phyloP scores from a whole-genome alignment of 2,888 invertebrate genomes.

The Erpobdella octoculata region DNA sequence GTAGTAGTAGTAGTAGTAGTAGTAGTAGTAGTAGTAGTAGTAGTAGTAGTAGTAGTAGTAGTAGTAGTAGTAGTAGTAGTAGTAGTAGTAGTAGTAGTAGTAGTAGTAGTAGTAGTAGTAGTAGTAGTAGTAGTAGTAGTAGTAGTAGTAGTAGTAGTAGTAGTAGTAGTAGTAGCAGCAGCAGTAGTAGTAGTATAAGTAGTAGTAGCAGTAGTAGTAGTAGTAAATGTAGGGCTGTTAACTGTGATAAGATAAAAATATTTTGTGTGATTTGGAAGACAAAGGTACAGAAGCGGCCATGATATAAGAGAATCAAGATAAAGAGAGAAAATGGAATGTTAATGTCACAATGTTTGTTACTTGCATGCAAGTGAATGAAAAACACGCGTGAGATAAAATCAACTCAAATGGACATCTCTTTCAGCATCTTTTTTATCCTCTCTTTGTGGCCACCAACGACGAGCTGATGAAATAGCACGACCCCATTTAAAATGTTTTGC shows the following conservation, averaged over 20 bases:
- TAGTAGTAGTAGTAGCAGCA: neutral
- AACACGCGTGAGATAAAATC: too few relatives aligned
- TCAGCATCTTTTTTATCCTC: too few relatives aligned
- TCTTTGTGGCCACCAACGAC: too few relatives aligned
- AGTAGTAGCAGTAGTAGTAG: too few relatives aligned
- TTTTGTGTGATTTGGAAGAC: neutral
- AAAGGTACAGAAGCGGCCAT: neutral
- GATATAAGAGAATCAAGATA: neutral
- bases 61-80: constrained; percentile 22
- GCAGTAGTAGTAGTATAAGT: too few relatives aligned
- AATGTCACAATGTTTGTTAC: too few relatives aligned
- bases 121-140: neutral
- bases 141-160: neutral
- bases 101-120: too few relatives aligned
- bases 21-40: constrained; percentile 22
- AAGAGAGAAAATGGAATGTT: too few relatives aligned
- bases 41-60: constrained; percentile 22
- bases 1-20: neutral
- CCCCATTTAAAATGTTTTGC: too few relatives aligned
- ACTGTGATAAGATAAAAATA: neutral
- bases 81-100: constrained; percentile 20
- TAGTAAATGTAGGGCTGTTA: neutral
- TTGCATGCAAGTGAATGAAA: too few relatives aligned
- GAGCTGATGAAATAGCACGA: too few relatives aligned
- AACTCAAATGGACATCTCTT: too few relatives aligned